Evolutionary conservation across 2,888 invertebrate genomes (phyloP), one percentile per base, ranked within the genome.

Genomic region (Drosophila peninsularis): DNA sequence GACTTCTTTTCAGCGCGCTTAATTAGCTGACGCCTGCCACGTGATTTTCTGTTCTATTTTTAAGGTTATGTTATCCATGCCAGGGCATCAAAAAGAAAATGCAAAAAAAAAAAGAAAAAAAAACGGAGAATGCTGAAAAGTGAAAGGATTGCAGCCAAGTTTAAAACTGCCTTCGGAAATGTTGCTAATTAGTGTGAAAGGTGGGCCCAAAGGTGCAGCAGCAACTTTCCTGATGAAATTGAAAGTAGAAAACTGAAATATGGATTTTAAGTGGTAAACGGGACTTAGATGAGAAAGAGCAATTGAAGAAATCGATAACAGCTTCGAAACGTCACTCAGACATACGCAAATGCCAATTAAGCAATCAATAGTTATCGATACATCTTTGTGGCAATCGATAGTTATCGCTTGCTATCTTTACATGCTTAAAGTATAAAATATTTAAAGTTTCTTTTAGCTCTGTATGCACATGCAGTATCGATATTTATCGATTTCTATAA

Each of bases 11-110:
- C 64, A 67, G 14, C 64, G 55, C 74, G 64, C 58, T 78, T 82
- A 78, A 84, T 84, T 80, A 78, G 56, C 76, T 68, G 62, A 49
- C 61, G 72, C 67, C 77, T 56, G 68, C 54, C 70, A 56, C 70
- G 64, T 63, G 74, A 53, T 56, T 50, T 62, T 72, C 17, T 45
- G 30, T 30, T 45, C 27, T 6, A 45, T 30, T 71, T 77, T 69
- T 58, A 71, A 74, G 68, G 67, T 68, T 65, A 71, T 66, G 53
- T 66, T 80, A 71, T 58, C 66, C 53, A 41, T 14, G 24, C 37
- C 61, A 41, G 7, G 60, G 49, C 21, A 57, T 24, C 34, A 54
- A 68, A 60, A 14, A 21, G 11, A 34, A 57, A 41, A 32, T 30
- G 39, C 7, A 27, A 44, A 36, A 19, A 11, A 56, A 21, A 7